A percentile compares a stretch with the other conserved stretches of the same genome.
Conservation (phyloP, 2,888 invertebrate genomes). For the Brachyptera putata region DNA sequence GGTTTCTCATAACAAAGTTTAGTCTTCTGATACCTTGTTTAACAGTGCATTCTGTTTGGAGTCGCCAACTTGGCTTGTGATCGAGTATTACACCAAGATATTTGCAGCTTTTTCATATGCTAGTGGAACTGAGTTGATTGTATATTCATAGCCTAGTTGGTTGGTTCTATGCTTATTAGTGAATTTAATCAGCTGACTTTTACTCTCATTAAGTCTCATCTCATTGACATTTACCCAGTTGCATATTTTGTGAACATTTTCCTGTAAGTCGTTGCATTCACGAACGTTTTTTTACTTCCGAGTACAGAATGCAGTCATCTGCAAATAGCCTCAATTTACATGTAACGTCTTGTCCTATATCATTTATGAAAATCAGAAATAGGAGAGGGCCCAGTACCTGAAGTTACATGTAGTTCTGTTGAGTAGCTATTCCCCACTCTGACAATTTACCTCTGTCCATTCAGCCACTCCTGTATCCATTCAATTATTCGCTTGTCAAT, state of each 20-base stretch:
- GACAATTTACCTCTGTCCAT: background rate
- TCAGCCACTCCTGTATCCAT: background rate
- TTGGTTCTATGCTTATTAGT: background rate
- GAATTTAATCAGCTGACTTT: background rate
- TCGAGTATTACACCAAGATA: too few species aligned
- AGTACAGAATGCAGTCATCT: constrained; percentile 5
- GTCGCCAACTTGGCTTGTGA: too few species aligned
- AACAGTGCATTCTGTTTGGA: too few species aligned
- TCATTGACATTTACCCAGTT: background rate
- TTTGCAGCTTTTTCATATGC: too few species aligned
- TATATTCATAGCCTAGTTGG: too few species aligned
- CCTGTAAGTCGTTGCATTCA: background rate
- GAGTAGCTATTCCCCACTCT: background rate
- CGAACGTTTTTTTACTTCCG: background rate
- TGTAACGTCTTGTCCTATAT: background rate
- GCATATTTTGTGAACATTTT: background rate
- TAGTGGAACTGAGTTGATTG: too few species aligned
- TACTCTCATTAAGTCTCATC: background rate
- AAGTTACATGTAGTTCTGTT: background rate
- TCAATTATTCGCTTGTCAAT: too few species aligned
- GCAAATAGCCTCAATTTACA: background rate
- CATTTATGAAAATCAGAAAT: background rate
- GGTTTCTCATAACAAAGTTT: too few species aligned
- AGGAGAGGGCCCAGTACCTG: background rate
- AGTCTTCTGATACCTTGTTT: too few species aligned